These are phyloP conservation scores for Caenorhabditis remanei DNA, from an alignment of 1,140 invertebrate species.

Conservation along the genomic window DNA sequence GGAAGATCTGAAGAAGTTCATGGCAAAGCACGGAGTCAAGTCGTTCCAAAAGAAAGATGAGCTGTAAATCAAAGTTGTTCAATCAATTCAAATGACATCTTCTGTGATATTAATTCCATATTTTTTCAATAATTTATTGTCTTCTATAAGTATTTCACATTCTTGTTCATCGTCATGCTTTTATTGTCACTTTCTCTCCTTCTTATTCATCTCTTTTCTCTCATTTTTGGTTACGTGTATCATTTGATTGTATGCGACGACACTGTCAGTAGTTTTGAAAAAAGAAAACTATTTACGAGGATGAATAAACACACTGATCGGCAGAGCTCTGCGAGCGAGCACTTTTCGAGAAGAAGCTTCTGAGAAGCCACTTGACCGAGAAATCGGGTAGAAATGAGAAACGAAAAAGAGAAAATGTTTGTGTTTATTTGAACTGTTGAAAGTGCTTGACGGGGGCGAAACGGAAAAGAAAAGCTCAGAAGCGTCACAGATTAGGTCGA, in stretches of 20 bases:
- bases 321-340: conserved; percentile 19
- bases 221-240: conserved; percentile 56
- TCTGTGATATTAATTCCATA: background rate
- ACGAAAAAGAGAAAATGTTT: conserved; percentile 19
- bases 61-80: conserved; percentile 57
- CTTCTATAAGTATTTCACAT: background rate
- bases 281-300: conserved; percentile 22
- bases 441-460: conserved; percentile 41
- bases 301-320: conserved; percentile 53
- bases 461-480: background rate
- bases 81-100: background rate
- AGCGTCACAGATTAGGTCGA: background rate
- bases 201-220: conserved; percentile 16
- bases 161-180: background rate
- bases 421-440: conserved; percentile 47
- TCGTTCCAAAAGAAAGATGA: conserved; percentile 75
- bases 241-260: conserved; percentile 33
- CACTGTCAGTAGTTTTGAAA: conserved; percentile 25
- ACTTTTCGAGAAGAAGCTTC: conserved; percentile 44
- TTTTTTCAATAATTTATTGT: background rate
- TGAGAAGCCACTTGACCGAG: conserved; percentile 39
- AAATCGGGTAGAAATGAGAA: background rate
- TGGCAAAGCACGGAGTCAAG: conserved; percentile 75
- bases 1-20: conserved; percentile 78
- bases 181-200: conserved; percentile 3